Conservation (phyloP, 2,113 vertebrate species). For the Calypte anna region DNA sequence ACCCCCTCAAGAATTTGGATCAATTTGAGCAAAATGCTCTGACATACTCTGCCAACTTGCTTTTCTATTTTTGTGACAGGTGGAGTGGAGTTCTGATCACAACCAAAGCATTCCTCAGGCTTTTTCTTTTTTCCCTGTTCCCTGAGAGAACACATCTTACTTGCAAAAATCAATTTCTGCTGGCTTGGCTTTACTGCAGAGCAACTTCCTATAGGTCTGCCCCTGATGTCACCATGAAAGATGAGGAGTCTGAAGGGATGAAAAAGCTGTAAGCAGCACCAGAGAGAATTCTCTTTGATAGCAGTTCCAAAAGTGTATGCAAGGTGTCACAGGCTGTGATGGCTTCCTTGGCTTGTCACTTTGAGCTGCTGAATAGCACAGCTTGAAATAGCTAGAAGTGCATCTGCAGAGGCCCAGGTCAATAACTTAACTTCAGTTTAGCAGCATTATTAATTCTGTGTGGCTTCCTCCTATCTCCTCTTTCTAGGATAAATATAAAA, state of each 20-base stretch:
- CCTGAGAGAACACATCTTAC: neutral
- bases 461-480: neutral
- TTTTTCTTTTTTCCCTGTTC: neutral
- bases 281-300: neutral
- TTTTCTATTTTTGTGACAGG: neutral
- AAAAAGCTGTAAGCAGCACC: neutral
- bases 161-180: neutral
- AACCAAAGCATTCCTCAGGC: neutral
- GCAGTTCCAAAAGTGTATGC: neutral
- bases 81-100: neutral
- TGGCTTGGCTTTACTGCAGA: conserved; percentile 9
- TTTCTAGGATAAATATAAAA: conserved; percentile 15
- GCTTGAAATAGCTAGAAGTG: conserved; percentile 29
- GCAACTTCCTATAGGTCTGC: conserved; percentile 1
- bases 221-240: neutral
- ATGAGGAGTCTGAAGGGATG: neutral
- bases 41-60: neutral
- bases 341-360: neutral
- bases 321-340: neutral
- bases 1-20: neutral
- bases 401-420: conserved; percentile 19
- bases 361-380: neutral
- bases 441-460: neutral
- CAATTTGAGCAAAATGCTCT: neutral
- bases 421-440: neutral